These are phyloP conservation scores for Phoxinus phoxinus DNA, from an alignment of 2,113 vertebrate genomes.

Conservation along the genomic window DNA sequence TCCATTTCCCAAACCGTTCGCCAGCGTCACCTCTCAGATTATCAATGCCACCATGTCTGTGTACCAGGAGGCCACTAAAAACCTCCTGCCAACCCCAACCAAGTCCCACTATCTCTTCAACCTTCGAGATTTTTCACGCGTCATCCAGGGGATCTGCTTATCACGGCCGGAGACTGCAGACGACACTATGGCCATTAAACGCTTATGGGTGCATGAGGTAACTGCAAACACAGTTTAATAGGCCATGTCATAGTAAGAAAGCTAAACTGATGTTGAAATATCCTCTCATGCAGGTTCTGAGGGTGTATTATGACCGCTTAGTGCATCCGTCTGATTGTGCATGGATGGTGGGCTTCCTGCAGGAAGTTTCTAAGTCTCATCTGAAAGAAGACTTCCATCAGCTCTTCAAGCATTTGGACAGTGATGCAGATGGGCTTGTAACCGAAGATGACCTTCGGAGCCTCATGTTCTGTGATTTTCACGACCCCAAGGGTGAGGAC, in stretches of 20 bases:
- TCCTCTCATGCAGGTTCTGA: conserved; percentile 78
- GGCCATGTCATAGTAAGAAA: neutral
- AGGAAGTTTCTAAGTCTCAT: conserved; percentile 71
- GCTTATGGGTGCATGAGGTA: conserved; percentile 94
- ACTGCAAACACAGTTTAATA: neutral
- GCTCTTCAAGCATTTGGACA: conserved; percentile 84
- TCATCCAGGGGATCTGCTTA: conserved; percentile 90
- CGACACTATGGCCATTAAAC: conserved; percentile 79
- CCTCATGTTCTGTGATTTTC: conserved; percentile 93
- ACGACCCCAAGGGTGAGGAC: conserved; percentile 85
- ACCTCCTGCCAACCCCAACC: conserved; percentile 86
- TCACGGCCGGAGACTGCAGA: conserved; percentile 85
- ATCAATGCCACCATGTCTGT: conserved; percentile 81
- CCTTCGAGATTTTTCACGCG: conserved; percentile 88
- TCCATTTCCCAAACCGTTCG: conserved; percentile 79
- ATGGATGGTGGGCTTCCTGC: conserved; percentile 84
- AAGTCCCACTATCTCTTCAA: conserved; percentile 95
- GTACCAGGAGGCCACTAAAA: conserved; percentile 87
- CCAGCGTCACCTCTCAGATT: conserved; percentile 80
- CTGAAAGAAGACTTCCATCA: conserved; percentile 84
- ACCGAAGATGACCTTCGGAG: conserved; percentile 88
- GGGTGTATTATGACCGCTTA: conserved; percentile 91
- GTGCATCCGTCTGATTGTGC: conserved; percentile 81
- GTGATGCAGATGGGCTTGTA: conserved; percentile 80
- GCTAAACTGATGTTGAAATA: conserved; percentile 18